Evolutionary conservation across 2,797 vertebrate genomes (phyloP).

Genomic region (Acipenser transmontanus): DNA sequence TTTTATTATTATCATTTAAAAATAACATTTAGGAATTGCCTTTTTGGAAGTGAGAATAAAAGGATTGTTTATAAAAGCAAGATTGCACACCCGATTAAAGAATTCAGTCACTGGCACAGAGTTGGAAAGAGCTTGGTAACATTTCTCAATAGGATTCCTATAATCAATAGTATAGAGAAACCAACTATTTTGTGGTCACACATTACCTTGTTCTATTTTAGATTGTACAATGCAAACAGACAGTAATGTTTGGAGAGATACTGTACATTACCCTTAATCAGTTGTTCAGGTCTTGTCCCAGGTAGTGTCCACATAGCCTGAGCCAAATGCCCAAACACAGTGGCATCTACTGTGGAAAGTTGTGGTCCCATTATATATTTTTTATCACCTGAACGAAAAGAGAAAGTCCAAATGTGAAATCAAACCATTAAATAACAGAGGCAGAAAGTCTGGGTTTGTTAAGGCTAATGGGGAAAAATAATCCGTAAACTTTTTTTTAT

Average conservation of each 20-base stretch:
- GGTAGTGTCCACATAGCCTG: constrained; percentile 97
- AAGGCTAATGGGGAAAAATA: neutral
- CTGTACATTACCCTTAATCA: constrained; percentile 81
- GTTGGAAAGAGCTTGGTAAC: too few relatives aligned
- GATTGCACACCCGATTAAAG: too few relatives aligned
- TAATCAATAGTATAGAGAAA: too few relatives aligned
- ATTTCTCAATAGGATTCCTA: too few relatives aligned
- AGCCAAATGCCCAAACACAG: constrained; percentile 89
- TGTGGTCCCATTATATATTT: constrained; percentile 95
- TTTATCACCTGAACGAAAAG: constrained; percentile 75
- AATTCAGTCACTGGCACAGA: too few relatives aligned
- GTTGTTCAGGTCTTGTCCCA: constrained; percentile 83
- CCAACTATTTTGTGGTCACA: too few relatives aligned
- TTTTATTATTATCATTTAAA: too few relatives aligned
- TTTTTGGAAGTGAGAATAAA: too few relatives aligned
- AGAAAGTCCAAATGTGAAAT: constrained; percentile 16
- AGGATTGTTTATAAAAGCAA: too few relatives aligned
- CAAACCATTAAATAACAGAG: neutral
- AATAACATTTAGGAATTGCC: too few relatives aligned
- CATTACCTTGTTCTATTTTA: too few relatives aligned
- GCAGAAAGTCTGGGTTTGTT: neutral
- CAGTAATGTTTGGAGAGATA: neutral
- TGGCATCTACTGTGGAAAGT: constrained; percentile 87
- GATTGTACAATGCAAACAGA: too few relatives aligned
- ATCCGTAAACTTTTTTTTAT: neutral